Base-by-base conservation (phyloP, 2,888 invertebrate genomes). In the Syritta pipiens region DNA sequence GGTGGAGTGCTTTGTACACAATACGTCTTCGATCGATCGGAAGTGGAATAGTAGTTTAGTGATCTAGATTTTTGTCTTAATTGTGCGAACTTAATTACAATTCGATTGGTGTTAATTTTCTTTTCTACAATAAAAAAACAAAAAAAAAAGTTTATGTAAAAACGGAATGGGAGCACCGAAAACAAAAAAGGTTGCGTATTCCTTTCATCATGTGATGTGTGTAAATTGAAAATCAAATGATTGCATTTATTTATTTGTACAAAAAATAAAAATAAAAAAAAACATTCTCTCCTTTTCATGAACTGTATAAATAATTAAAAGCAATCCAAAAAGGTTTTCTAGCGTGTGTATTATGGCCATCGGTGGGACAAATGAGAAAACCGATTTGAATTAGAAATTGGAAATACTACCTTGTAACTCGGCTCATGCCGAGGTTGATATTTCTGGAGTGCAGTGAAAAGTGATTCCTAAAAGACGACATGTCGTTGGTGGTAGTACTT, bases 151-250 rank as follows among this genome's bases (percentile, higher is more conserved):
- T n/a, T 32, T 32, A 10, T n/a, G 10, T 32, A 17, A 2, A 1
- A 49, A 32, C 57, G 14, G 65, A 71, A 77, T 77, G 77, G 77
- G 77, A 72, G 77, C 77, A 72, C 77, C 77, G 28, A 77, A 77
- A 51, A 67, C 77, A 17, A 77, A 77, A 77, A 77, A 77, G 72
- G 77, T 77, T 77, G 53, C 14, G 37, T 53, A 53, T 44, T 17
- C 14, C n/a, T n/a, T n/a, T n/a, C n/a, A 51, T 22, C 51, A 9
- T 51, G 35, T 51, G 6, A 9, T 26, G 9, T 26, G 26, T 5
- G 26, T n/a, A n/a, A n/a, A n/a, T n/a, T n/a, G n/a, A n/a, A n/a
- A n/a, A n/a, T n/a, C n/a, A n/a, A n/a, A n/a, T n/a, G n/a, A n/a
- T n/a, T n/a, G n/a, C n/a, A n/a, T n/a, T n/a, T n/a, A n/a, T n/a